Conservation (phyloP, 2,113 vertebrate species). For the Hypocryptadius cinnamomeus region DNA sequence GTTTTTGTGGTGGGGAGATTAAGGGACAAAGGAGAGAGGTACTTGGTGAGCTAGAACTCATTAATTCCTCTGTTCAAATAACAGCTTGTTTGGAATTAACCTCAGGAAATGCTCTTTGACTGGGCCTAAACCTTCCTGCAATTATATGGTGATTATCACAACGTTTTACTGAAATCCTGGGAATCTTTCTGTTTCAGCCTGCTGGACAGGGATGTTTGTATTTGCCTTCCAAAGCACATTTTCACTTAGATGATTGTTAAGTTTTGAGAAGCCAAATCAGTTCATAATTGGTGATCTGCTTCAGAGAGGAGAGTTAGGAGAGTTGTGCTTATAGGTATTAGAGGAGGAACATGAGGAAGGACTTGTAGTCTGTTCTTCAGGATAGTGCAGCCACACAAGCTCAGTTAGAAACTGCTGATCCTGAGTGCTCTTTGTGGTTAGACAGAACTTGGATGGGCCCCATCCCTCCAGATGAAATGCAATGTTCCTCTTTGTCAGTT, state of each 20-base stretch:
- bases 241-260: background rate
- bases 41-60: background rate
- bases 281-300: background rate
- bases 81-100: background rate
- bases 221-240: background rate
- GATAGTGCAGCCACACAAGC: background rate
- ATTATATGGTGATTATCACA: background rate
- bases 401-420: background rate
- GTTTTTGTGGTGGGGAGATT: background rate
- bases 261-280: background rate
- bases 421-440: background rate
- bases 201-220: background rate
- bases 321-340: background rate
- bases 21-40: constrained; percentile 9
- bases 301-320: background rate
- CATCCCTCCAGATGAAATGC: background rate
- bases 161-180: background rate
- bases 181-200: background rate
- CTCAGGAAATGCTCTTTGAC: background rate
- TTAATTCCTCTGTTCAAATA: background rate
- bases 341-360: background rate
- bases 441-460: background rate
- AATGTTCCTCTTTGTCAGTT: background rate
- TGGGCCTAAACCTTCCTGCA: background rate
- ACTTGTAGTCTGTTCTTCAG: background rate